phyloP scores from a whole-genome alignment of 2,888 invertebrate species.

The Nemotelus nigrinus region DNA sequence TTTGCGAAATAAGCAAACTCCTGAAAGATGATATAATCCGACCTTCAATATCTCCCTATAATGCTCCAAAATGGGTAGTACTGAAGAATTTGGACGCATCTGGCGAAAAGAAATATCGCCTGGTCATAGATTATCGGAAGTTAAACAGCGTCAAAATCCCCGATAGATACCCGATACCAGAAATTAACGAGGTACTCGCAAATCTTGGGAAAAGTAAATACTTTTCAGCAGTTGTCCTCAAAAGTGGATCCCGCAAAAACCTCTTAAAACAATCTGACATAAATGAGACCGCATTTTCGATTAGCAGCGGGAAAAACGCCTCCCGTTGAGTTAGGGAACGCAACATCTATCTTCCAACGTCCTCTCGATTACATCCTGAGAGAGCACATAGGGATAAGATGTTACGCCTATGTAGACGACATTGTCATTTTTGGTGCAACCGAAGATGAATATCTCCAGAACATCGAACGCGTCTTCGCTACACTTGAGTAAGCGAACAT shows the following conservation, averaged over 20 bases:
- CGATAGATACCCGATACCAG: background rate
- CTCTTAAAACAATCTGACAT: background rate
- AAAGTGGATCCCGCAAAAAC: background rate
- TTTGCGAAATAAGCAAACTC: background rate
- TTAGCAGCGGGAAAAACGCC: background rate
- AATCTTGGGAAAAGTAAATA: background rate
- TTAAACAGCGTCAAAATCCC: background rate
- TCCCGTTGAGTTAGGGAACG: background rate
- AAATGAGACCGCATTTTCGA: background rate
- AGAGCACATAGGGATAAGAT: conserved; percentile 1
- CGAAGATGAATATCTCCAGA: background rate
- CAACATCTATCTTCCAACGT: background rate
- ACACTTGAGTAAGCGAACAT: conserved; percentile 45
- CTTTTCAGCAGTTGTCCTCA: background rate
- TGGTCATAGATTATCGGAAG: too few species aligned
- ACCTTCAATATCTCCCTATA: too few species aligned
- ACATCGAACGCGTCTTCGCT: conserved; percentile 27
- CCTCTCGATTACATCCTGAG: conserved; percentile 1
- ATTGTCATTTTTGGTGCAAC: too few species aligned
- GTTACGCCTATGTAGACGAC: conserved; percentile 7
- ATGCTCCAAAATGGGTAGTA: too few species aligned
- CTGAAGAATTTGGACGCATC: background rate
- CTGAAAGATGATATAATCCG: too few species aligned
- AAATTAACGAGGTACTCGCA: too few species aligned
- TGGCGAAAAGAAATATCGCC: too few species aligned